Evolutionary conservation across 2,888 invertebrate genomes (phyloP), one percentile per base, ranked within the genome.

Genomic region (Hydropsyche betteni): DNA sequence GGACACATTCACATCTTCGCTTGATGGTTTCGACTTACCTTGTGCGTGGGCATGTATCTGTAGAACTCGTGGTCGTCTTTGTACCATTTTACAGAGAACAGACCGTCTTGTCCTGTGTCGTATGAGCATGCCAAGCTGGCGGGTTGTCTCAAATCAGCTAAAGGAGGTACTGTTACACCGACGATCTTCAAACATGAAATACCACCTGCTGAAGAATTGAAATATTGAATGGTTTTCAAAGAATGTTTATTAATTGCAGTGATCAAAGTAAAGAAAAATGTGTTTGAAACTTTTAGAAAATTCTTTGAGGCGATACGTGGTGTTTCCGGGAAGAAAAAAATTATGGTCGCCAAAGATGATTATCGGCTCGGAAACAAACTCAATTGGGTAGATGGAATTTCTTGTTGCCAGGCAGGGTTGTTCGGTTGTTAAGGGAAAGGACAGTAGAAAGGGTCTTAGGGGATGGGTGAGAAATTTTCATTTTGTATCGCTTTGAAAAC

Each of bases 71-170:
- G 89, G 79, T 92, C 92, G 82, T 92, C 92, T 83, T 92, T 93
- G 85, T 93, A 93, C 93, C 93, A 93, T 85, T 93, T 93, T 79
- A 93, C 92, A 44, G 92, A 92, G 82, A 92, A 93, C 76, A 93
- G 85, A 53, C 88, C 89, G 82, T 93, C 92, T 33, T 90, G 91
- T 82, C 92, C 92, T 83, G 93, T 85, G 84, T 92, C 91, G 83
- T 91, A 93, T 84, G 90, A 90, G 84, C 93, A 93, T 74, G 91
- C 92, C 80, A 93, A 84, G 71, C 87, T 86, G 55, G 91, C 91
- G 81, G 89, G 89, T 83, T 91, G 90, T 80, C 91, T 90, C 74
- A 91, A 86, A 81, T 91, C 90, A 80, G 91, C 91, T 84, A 92
- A 91, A 82, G 89, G 89, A 55, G 93, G 93, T 82, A 93, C 90